phyloP scores from a whole-genome alignment of 2,113 vertebrate genomes.

The Sula dactylatra region DNA sequence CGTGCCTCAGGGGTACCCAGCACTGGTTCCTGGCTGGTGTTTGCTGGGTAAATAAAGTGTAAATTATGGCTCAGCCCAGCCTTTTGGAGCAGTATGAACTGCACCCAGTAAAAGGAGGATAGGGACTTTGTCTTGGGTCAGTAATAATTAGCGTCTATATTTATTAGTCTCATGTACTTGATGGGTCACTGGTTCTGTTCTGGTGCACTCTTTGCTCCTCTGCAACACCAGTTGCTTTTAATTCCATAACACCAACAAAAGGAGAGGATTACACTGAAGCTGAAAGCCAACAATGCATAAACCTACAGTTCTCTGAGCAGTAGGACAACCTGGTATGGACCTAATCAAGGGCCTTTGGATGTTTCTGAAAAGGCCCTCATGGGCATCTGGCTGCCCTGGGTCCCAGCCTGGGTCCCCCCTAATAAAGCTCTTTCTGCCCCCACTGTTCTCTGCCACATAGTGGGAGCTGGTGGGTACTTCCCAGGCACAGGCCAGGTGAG shows the following conservation, averaged over 20 bases:
- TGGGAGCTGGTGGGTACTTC: background rate
- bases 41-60: background rate
- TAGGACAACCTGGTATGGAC: background rate
- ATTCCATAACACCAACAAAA: background rate
- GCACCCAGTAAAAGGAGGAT: background rate
- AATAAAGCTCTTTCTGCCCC: background rate
- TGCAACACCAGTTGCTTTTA: background rate
- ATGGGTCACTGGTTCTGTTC: background rate
- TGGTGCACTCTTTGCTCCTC: background rate
- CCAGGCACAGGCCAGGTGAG: background rate
- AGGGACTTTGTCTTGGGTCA: background rate
- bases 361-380: background rate
- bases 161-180: fast-evolving
- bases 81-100: background rate
- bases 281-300: background rate
- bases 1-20: background rate
- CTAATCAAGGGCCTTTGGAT: background rate
- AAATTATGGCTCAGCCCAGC: background rate
- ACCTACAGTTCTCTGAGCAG: background rate
- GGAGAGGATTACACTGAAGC: background rate
- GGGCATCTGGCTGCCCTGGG: background rate
- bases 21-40: background rate
- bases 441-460: background rate
- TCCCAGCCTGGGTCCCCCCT: background rate
- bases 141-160: background rate